phyloP scores from a whole-genome alignment of 2,888 invertebrate genomes.

The Chrysotoxum bicinctum region DNA sequence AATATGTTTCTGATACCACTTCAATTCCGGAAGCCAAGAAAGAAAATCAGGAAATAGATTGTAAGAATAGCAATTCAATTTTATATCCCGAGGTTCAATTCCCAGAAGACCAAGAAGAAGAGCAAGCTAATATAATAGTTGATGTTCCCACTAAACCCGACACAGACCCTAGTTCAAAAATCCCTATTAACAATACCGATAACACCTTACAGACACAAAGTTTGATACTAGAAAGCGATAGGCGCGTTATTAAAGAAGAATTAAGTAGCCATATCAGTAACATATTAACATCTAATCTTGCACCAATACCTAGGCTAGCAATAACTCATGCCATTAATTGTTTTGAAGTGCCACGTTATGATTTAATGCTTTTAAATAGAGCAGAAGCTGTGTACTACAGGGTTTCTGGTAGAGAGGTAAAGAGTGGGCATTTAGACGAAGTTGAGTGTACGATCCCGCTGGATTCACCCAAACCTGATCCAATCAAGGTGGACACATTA shows the following conservation, averaged over 20 bases:
- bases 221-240: conserved; percentile 41
- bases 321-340: conserved; percentile 62
- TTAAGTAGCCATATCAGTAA: conserved; percentile 52
- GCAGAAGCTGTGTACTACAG: conserved; percentile 66
- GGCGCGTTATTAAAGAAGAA: conserved; percentile 26
- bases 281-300: conserved; percentile 67
- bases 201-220: conserved; percentile 45
- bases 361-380: conserved; percentile 65
- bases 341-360: conserved; percentile 71
- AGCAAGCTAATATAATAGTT: conserved; percentile 75
- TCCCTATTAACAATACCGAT: conserved; percentile 54
- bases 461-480: conserved; percentile 2
- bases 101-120: conserved; percentile 77
- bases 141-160: conserved; percentile 75
- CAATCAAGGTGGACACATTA: conserved; percentile 23
- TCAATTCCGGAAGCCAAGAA: conserved; percentile 72
- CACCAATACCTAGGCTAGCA: conserved; percentile 66
- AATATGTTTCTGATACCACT: conserved; percentile 60
- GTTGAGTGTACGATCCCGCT: conserved; percentile 16
- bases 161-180: conserved; percentile 52
- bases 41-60: conserved; percentile 72
- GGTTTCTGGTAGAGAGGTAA: conserved; percentile 48
- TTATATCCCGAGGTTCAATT: conserved; percentile 1
- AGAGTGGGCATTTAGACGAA: conserved; percentile 13
- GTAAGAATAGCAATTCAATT: conserved; percentile 33